Evolutionary conservation across 2,888 invertebrate species (phyloP), one percentile per base, ranked within the genome.

Genomic region (Ctenicera cuprea): DNA sequence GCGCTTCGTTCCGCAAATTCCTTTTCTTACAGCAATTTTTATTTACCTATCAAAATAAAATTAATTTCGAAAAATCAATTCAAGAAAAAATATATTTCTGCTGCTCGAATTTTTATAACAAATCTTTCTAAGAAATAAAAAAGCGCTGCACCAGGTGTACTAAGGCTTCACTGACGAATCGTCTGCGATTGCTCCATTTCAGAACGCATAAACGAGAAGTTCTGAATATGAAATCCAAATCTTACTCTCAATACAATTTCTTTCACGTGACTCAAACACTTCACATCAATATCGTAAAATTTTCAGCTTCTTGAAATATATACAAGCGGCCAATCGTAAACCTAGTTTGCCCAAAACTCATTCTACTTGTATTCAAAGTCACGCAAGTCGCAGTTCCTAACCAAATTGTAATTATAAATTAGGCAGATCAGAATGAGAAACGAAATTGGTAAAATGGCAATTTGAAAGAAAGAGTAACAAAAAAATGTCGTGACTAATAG

Each of bases 211-310:
- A 57, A 57, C 37, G 37, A n/a, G 20, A 38, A 59, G 16, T 20
- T 59, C 59, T n/a, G 59, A 59, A 59, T 59, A 30, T 22, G 26
- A 26, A 20, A 30, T 30, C 54, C 26, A 54, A 54, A 54, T 54
- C 16, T 30, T 26, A 12, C 26, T 8, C 11, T 52, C 52, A 52
- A 52, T 52, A 22, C 20, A 52, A 52, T 52, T 52, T 52, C 22
- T 20, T 16, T 50, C 22, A 22, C 16, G 52, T 30, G 30, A 14
- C 45, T 45, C 45, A 14, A 18, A 18, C 12, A 30, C 22, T 52
- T 52, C 14, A 20, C 52, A 52, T 52, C 52, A 26, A 52, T 52
- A 52, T 9, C 52, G 3, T 30, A 12, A 30, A 52, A 52, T 22
- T 22, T 3, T 52, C 22, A n/a, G 20, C 26, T 20, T 12, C 20